These are phyloP conservation scores for Hyposoter didymator DNA, from an alignment of 2,888 invertebrate species.

Conservation along the genomic window DNA sequence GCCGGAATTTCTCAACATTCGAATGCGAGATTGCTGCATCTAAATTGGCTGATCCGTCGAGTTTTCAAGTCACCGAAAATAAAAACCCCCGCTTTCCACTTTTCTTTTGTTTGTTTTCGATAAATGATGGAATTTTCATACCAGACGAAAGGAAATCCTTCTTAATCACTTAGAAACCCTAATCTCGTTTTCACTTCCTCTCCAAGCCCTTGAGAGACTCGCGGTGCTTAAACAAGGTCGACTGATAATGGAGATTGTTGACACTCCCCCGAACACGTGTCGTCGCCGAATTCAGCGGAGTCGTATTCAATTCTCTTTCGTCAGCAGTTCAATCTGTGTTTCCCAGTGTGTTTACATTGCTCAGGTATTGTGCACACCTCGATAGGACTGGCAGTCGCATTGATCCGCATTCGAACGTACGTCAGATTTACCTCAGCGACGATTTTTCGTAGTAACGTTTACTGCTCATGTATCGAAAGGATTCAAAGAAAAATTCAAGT, in stretches of 20 bases:
- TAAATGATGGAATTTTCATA: constrained; percentile 10
- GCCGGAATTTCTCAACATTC: too few species aligned
- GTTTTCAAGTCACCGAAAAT: background rate
- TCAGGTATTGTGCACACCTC: background rate
- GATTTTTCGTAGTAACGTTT: too few species aligned
- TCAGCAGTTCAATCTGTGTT: constrained; percentile 17
- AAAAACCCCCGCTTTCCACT: background rate
- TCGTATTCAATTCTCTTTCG: constrained; percentile 14
- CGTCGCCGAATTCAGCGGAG: background rate
- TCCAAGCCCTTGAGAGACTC: constrained; percentile 60
- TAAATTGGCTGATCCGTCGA: too few species aligned
- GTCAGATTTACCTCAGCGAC: too few species aligned
- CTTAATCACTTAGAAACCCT: constrained; percentile 3
- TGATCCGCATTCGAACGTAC: background rate
- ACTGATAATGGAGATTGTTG: constrained; percentile 75
- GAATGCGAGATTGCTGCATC: too few species aligned
- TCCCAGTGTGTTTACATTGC: constrained; percentile 32
- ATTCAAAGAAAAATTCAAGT: background rate
- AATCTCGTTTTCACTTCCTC: background rate
- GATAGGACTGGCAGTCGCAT: background rate
- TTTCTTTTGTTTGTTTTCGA: background rate
- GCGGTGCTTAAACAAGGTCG: constrained; percentile 73
- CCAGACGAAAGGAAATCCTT: constrained; percentile 12
- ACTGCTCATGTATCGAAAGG: background rate
- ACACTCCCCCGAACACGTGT: constrained; percentile 71